Evolutionary conservation across 1,140 invertebrate genomes (phyloP).

Genomic region (Drosophila eugracilis): DNA sequence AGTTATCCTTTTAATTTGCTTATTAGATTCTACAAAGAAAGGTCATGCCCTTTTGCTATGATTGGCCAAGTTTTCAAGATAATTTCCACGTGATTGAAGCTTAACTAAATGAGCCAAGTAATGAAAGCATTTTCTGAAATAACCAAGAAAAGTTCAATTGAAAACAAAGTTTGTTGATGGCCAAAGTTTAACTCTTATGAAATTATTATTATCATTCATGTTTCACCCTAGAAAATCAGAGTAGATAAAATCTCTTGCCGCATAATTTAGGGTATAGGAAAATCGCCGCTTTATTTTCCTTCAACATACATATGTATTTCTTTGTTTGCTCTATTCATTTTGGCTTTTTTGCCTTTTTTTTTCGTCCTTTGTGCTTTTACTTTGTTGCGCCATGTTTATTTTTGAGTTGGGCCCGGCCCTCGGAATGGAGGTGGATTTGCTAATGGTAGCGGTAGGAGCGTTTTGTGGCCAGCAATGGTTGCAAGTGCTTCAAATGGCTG

Average conservation of each 20-base stretch:
- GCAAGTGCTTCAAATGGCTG: conserved; percentile 40
- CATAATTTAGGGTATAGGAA: conserved; percentile 23
- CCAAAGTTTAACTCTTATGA: neutral
- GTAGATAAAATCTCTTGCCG: neutral
- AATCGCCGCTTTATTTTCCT: neutral
- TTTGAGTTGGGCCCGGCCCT: conserved; percentile 40
- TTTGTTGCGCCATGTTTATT: conserved; percentile 53
- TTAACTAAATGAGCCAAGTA: neutral
- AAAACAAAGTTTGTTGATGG: neutral
- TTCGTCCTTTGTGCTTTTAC: conserved; percentile 47
- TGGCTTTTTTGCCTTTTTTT: conserved; percentile 49
- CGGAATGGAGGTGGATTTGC: conserved; percentile 20
- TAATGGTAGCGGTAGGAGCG: conserved; percentile 40
- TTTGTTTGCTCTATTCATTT: conserved; percentile 58
- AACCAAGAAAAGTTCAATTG: neutral
- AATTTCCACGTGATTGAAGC: neutral
- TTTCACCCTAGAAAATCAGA: neutral
- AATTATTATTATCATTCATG: too few relatives aligned
- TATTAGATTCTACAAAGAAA: too few relatives aligned
- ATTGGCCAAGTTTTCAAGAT: neutral
- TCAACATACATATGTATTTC: conserved; percentile 31
- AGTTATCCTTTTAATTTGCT: conserved; percentile 1
- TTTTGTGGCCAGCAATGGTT: conserved; percentile 38
- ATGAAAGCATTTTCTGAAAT: neutral
- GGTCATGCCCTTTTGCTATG: neutral